Evolutionary conservation across 2,113 vertebrate genomes (phyloP).

Genomic region (Condylura cristata): DNA sequence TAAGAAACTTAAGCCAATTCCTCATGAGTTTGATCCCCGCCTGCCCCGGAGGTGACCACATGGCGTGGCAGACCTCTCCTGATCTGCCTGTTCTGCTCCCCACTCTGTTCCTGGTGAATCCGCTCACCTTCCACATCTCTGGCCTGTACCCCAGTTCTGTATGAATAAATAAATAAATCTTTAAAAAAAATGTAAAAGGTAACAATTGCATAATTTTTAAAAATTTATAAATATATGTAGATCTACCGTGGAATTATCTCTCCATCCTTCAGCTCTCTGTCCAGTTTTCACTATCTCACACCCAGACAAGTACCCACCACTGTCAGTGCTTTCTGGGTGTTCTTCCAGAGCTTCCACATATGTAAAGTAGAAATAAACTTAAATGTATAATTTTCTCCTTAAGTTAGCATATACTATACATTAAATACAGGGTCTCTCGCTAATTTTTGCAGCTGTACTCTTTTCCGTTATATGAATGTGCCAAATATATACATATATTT

Average conservation of each 20-base stretch:
- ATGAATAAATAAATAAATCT: no score
- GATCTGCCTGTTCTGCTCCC: no score
- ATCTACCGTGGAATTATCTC: neutral
- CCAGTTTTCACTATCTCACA: neutral
- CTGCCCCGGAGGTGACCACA: no score
- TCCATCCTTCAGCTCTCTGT: neutral
- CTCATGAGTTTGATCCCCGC: no score
- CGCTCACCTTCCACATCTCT: no score
- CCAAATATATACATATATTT: neutral
- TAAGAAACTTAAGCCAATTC: no score
- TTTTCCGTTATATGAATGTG: neutral
- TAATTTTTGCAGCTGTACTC: neutral
- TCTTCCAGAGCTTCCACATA: neutral
- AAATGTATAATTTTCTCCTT: neutral
- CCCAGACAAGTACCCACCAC: neutral
- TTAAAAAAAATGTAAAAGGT: neutral
- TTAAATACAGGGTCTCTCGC: neutral
- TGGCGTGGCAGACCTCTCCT: no score
- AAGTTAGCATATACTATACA: neutral
- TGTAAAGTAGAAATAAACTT: neutral
- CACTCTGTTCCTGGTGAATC: no score
- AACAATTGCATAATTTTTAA: neutral
- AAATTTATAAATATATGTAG: neutral
- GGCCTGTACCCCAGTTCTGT: no score
- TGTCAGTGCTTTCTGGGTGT: neutral